phyloP scores from a whole-genome alignment of 37 sponge, comb jelly and placozoan species.

The Hexactinellida sp. region DNA sequence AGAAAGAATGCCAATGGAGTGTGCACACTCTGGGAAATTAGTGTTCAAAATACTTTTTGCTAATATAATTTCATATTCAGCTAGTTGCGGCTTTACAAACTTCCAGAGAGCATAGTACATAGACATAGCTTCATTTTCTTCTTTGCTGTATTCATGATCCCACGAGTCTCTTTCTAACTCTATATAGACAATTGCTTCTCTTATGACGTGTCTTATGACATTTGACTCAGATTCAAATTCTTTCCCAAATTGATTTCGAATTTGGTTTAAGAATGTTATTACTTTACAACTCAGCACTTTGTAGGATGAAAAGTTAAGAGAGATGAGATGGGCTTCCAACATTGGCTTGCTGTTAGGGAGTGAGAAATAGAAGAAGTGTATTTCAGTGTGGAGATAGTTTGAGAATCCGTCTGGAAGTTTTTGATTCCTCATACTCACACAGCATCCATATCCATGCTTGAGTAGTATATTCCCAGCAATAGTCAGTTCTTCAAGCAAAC shows the following conservation, averaged over 20 bases:
- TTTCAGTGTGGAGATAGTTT: not conserved
- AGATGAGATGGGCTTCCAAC: not conserved
- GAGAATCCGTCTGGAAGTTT: not conserved
- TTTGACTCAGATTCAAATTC: not conserved
- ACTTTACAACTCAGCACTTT: not conserved
- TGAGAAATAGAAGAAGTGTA: constrained; percentile 15
- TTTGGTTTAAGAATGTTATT: not conserved
- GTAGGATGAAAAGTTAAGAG: not conserved
- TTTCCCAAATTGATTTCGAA: not conserved
- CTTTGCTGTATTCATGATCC: not conserved
- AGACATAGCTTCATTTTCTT: not conserved
- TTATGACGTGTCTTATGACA: not conserved
- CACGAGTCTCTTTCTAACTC: not conserved
- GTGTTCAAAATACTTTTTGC: not conserved
- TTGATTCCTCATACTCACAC: not conserved
- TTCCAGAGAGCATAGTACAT: not conserved
- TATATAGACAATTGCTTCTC: not conserved
- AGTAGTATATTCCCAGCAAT: not conserved
- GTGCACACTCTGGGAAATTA: not conserved
- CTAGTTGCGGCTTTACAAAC: not conserved
- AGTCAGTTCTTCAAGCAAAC: not conserved
- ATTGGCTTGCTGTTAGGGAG: not conserved
- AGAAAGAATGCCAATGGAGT: not conserved
- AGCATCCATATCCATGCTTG: not conserved
- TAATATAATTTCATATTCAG: not conserved